These are phyloP conservation scores for Mobula birostris DNA, from an alignment of 2,113 vertebrate species.

Conservation along the genomic window DNA sequence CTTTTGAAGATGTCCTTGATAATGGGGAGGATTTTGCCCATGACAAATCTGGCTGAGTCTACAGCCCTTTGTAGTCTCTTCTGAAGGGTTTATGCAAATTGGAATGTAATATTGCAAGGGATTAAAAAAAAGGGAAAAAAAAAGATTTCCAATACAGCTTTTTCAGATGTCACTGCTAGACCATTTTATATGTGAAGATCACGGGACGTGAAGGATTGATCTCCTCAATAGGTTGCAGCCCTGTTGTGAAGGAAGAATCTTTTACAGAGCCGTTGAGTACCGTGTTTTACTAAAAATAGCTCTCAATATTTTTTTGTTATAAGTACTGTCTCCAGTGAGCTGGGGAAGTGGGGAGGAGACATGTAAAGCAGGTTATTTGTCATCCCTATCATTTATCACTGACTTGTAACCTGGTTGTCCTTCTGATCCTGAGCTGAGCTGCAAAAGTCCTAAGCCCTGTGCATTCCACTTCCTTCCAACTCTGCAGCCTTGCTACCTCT, in stretches of 20 bases:
- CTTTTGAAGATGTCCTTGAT: too few species aligned
- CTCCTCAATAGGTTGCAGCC: neutral
- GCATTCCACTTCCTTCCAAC: neutral
- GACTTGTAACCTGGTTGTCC: neutral
- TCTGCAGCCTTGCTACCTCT: neutral
- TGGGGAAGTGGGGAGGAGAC: neutral
- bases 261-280: neutral
- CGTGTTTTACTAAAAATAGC: neutral
- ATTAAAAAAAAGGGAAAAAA: neutral
- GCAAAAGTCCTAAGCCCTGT: neutral
- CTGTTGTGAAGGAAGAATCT: neutral
- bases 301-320: neutral
- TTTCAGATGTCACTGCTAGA: neutral
- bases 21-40: too few species aligned
- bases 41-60: too few species aligned
- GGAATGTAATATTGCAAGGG: neutral
- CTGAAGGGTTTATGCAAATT: neutral
- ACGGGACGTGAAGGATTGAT: neutral
- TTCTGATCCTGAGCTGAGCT: neutral
- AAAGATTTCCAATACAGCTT: neutral
- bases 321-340: neutral
- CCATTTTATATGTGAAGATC: neutral
- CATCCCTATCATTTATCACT: neutral
- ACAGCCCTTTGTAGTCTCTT: too few species aligned
- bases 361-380: neutral